Evolutionary conservation across 2,797 vertebrate genomes (phyloP).

Genomic region (Neosilurus mollespiculum): DNA sequence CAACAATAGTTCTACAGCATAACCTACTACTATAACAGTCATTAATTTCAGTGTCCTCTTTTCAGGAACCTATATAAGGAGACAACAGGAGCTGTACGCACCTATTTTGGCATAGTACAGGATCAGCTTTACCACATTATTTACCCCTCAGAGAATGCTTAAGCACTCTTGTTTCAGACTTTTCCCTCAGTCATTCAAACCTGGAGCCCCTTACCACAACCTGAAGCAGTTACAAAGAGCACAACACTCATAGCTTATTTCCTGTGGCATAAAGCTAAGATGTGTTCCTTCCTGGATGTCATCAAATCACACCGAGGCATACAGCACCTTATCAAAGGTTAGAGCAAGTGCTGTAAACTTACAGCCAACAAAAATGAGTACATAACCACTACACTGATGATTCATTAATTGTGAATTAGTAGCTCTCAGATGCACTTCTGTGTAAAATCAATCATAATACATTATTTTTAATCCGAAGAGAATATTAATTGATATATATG

Average conservation of each 20-base stretch:
- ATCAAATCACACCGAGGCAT: not conserved
- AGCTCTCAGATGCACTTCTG: conserved; percentile 11
- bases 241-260: not conserved
- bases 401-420: not conserved
- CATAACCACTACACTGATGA: not conserved
- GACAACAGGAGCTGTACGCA: conserved; percentile 56
- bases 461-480: not conserved
- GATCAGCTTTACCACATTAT: conserved; percentile 72
- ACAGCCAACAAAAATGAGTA: not conserved
- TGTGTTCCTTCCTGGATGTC: not conserved
- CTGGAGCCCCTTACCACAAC: conserved; percentile 14
- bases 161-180: conserved; percentile 30
- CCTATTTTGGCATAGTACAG: conserved; percentile 64
- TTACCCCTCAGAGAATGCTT: conserved; percentile 52
- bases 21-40: not conserved
- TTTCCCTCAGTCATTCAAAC: conserved; percentile 22
- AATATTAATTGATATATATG: conserved; percentile 15
- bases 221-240: conserved; percentile 12
- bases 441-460: not conserved
- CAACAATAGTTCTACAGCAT: not conserved
- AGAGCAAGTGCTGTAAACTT: not conserved
- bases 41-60: not conserved
- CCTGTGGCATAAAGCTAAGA: not conserved
- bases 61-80: conserved; percentile 69
- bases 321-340: conserved; percentile 1